A percentile compares a stretch with the other conserved stretches of the same genome.
These are phyloP conservation scores for Apostichopus californicus DNA, from an alignment of 35 echinoderm and acorn worm species.

Conservation along the genomic window DNA sequence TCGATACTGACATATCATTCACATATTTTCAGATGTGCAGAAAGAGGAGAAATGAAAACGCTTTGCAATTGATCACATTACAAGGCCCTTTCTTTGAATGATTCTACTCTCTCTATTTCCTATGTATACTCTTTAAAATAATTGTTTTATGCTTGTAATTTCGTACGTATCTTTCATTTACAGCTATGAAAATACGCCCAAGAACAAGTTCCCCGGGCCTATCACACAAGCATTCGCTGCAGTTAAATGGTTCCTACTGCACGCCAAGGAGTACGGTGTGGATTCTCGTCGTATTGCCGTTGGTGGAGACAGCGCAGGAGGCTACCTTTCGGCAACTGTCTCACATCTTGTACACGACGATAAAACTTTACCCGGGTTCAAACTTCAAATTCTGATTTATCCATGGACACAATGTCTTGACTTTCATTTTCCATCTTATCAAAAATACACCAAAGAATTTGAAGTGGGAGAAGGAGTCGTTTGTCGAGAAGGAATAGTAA, in stretches of 20 bases:
- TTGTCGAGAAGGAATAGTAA: not conserved
- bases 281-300: conserved; percentile 25
- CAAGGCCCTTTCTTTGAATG: too few relatives aligned
- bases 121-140: too few relatives aligned
- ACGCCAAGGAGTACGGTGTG: conserved; percentile 44
- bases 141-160: not conserved
- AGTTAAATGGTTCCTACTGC: conserved; percentile 51
- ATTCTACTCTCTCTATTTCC: too few relatives aligned
- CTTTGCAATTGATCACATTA: too few relatives aligned
- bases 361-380: conserved; percentile 29
- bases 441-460: conserved; percentile 19
- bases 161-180: not conserved
- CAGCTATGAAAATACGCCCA: conserved; percentile 46
- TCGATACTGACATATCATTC: too few relatives aligned
- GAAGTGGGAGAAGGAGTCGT: not conserved
- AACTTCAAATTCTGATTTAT: conserved; percentile 55
- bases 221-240: conserved; percentile 37
- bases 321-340: conserved; percentile 17
- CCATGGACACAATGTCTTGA: conserved; percentile 30
- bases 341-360: conserved; percentile 41
- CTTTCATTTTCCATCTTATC: conserved; percentile 26
- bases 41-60: too few relatives aligned
- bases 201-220: conserved; percentile 27
- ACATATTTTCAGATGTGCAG: too few relatives aligned
- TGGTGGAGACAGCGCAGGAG: conserved; percentile 59